A percentile compares a stretch with the other conserved stretches of the same genome.
Conservation (phyloP, 2,888 invertebrate species). For the Calliphora vomitoria region DNA sequence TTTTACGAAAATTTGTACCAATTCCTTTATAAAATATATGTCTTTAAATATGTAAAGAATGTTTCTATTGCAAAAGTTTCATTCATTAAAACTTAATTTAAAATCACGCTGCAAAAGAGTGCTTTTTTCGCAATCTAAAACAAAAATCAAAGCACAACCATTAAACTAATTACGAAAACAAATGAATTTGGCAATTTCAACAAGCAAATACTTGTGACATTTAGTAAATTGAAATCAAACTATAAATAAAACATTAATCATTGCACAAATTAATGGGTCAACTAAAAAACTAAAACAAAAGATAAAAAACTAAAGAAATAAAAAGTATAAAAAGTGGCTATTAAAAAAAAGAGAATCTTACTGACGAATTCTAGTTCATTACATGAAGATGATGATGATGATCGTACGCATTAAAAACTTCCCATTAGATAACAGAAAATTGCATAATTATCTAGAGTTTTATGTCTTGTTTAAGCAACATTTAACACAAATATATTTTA, state of each 20-base stretch:
- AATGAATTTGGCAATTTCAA: constrained; percentile 47
- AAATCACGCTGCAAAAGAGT: constrained; percentile 29
- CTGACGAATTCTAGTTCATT: background rate
- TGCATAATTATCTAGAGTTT: constrained; percentile 51
- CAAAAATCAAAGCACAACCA: background rate
- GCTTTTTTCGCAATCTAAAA: constrained; percentile 20
- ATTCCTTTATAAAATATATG: too few species aligned
- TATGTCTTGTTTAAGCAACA: constrained; percentile 46
- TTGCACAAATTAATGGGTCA: constrained; percentile 63
- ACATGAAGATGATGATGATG: background rate
- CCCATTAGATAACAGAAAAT: background rate
- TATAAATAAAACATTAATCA: constrained; percentile 63
- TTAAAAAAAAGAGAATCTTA: background rate
- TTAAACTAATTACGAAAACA: constrained; percentile 52
- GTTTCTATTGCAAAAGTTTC: too few species aligned
- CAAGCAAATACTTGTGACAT: constrained; percentile 56
- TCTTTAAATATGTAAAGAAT: too few species aligned
- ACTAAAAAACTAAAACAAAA: constrained; percentile 19
- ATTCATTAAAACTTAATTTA: background rate
- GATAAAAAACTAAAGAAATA: constrained; percentile 23
- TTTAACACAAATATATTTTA: constrained; percentile 26
- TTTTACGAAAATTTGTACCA: too few species aligned
- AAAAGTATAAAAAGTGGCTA: background rate
- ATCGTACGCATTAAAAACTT: background rate
- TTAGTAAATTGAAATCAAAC: constrained; percentile 44